These are phyloP conservation scores for Euleptes europaea DNA, from an alignment of 2,113 vertebrate genomes.

Conservation along the genomic window DNA sequence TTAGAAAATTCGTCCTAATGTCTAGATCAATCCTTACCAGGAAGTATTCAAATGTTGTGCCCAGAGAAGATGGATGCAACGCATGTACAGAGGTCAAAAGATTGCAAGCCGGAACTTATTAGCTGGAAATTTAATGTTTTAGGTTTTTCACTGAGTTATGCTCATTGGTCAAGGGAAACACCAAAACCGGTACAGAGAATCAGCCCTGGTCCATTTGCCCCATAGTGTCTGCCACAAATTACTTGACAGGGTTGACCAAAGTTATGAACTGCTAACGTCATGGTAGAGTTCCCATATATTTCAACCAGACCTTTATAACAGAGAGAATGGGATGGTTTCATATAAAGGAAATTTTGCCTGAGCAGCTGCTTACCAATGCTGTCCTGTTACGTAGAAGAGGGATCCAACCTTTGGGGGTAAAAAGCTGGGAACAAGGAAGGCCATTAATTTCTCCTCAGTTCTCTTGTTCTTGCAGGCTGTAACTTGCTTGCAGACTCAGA, in stretches of 20 bases:
- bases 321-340: not conserved
- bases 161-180: no score
- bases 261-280: not conserved
- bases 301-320: not conserved
- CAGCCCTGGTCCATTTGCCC: not conserved
- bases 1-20: no score
- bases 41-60: not conserved
- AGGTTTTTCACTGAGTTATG: no score
- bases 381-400: not conserved
- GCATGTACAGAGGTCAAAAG: not conserved
- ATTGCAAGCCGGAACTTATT: not conserved
- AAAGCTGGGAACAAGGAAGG: not conserved
- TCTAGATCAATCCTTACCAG: not conserved
- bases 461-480: not conserved
- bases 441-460: not conserved
- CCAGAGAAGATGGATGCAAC: not conserved
- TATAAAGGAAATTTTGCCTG: not conserved
- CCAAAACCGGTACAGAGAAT: no score
- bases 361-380: not conserved
- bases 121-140: not conserved
- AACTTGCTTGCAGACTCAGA: not conserved
- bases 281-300: not conserved
- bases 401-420: not conserved
- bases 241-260: not conserved
- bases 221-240: not conserved